Conservation (phyloP, 2,888 invertebrate genomes). For the Coecobrya sp. region DNA sequence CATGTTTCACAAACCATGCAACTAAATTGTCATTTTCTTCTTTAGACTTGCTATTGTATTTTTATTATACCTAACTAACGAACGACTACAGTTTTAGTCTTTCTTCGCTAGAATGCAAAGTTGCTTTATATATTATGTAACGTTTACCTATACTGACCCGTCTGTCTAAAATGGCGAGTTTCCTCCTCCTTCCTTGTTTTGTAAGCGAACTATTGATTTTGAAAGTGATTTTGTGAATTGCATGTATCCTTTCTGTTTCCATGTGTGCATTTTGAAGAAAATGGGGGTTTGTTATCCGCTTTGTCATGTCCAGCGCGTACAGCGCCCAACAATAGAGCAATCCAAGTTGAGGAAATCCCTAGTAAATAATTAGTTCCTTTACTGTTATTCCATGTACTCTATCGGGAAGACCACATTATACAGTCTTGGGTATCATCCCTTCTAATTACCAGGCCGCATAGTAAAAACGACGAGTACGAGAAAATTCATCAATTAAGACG, state of each 20-base stretch:
- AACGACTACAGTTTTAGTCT: too few relatives aligned
- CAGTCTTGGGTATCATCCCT: background rate
- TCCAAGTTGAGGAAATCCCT: background rate
- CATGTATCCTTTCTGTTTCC: background rate
- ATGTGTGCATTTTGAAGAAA: background rate
- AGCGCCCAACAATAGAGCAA: background rate
- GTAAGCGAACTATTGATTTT: conserved; percentile 9
- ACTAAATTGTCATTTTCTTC: background rate
- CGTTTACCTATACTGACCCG: background rate
- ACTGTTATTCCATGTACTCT: background rate
- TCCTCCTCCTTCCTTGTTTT: background rate
- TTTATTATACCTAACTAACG: too few relatives aligned
- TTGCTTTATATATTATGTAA: background rate
- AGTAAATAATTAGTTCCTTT: background rate
- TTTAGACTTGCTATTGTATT: background rate
- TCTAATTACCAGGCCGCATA: background rate
- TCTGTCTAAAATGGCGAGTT: background rate
- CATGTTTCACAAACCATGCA: conserved; percentile 25
- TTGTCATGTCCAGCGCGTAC: too few relatives aligned
- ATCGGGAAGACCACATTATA: background rate
- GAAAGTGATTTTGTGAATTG: background rate
- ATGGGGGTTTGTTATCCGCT: too few relatives aligned
- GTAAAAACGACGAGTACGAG: background rate
- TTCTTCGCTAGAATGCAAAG: background rate
- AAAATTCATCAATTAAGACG: background rate